Evolutionary conservation across 2,888 invertebrate genomes (phyloP).

Genomic region (Notocelia uddmanniana): DNA sequence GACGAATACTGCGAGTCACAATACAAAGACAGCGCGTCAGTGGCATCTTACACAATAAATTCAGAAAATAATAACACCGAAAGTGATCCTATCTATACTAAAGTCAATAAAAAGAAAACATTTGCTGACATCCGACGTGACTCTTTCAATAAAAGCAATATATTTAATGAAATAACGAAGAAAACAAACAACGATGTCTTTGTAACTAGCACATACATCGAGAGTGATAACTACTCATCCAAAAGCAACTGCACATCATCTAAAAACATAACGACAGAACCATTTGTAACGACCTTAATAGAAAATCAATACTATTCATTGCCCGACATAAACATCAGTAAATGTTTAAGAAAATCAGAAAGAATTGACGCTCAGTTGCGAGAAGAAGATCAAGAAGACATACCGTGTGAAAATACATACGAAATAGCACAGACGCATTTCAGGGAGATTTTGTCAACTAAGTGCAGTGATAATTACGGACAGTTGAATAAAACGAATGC

Average conservation of each 20-base stretch:
- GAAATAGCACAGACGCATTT: conserved; percentile 80
- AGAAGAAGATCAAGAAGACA: conserved; percentile 79
- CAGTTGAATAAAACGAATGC: conserved; percentile 72
- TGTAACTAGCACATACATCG: conserved; percentile 74
- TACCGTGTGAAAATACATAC: conserved; percentile 76
- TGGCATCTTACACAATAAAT: conserved; percentile 62
- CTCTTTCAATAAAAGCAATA: conserved; percentile 72
- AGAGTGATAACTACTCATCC: conserved; percentile 73
- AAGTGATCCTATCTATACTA: conserved; percentile 76
- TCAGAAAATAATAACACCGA: conserved; percentile 67
- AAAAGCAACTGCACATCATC: conserved; percentile 74
- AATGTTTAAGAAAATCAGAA: conserved; percentile 89
- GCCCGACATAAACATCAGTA: conserved; percentile 89
- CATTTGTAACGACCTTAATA: conserved; percentile 81
- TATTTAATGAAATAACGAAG: conserved; percentile 69
- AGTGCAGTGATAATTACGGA: conserved; percentile 72
- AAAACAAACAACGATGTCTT: conserved; percentile 72
- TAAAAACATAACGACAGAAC: conserved; percentile 81
- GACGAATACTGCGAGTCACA: conserved; percentile 83
- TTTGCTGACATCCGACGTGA: conserved; percentile 82
- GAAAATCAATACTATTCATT: conserved; percentile 90
- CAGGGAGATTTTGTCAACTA: conserved; percentile 71
- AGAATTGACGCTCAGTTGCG: conserved; percentile 90
- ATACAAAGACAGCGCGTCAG: conserved; percentile 71
- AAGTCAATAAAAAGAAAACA: conserved; percentile 82